Conservation (phyloP, 2,888 invertebrate species). For the Rhagophthalmus giganteus region DNA sequence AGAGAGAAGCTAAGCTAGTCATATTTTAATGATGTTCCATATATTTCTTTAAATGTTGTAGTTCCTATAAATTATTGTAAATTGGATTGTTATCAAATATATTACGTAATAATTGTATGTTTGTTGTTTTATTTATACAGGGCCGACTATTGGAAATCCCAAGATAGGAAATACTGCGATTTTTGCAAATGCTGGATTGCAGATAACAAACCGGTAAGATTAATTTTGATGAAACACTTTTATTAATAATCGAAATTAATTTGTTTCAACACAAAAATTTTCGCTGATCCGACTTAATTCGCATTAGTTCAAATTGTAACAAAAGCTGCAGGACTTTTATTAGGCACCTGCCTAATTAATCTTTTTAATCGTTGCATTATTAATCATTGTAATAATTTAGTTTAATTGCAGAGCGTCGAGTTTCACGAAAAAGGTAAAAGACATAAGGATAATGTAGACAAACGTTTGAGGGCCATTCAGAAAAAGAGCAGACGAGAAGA, state of each 20-base stretch:
- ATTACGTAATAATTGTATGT: too few species aligned
- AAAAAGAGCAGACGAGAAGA: constrained; percentile 81
- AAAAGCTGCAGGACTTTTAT: too few species aligned
- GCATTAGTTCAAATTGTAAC: too few species aligned
- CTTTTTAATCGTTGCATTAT: neutral
- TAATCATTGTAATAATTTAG: neutral
- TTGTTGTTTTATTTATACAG: constrained; percentile 56
- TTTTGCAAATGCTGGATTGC: constrained; percentile 99
- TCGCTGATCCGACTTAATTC: too few species aligned
- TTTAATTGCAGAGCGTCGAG: constrained; percentile 83
- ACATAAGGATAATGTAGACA: constrained; percentile 90
- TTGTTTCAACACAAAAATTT: too few species aligned
- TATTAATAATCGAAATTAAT: too few species aligned
- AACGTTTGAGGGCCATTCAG: constrained; percentile 80
- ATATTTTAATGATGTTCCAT: constrained; percentile 29
- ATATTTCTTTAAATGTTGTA: constrained; percentile 27
- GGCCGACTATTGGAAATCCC: constrained; percentile 97
- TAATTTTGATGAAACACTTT: too few species aligned
- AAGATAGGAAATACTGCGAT: constrained; percentile 93
- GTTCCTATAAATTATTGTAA: constrained; percentile 29
- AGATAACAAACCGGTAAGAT: constrained; percentile 89
- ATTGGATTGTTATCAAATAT: constrained; percentile 33
- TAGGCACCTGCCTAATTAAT: neutral
- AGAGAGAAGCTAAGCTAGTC: constrained; percentile 23
- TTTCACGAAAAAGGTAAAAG: constrained; percentile 93